A percentile compares a stretch with the other conserved stretches of the same genome.
phyloP scores from a whole-genome alignment of 2,888 invertebrate genomes.

The Drosophila maculinotata region DNA sequence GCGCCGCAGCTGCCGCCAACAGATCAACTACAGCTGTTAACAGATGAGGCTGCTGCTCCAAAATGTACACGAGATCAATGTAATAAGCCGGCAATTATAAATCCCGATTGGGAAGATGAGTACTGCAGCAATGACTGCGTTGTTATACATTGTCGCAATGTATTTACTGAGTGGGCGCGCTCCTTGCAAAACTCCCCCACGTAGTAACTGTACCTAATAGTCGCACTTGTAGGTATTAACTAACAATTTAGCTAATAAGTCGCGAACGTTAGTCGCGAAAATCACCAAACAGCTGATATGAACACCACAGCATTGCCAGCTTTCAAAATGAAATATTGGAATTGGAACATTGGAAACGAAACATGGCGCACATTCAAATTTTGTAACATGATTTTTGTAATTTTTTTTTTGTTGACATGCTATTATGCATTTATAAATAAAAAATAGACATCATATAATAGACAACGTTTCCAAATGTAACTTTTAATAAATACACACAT shows the following conservation, averaged over 20 bases:
- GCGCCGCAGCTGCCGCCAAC: conserved; percentile 22
- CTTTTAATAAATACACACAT: conserved; percentile 80
- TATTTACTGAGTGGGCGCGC: conserved; percentile 85
- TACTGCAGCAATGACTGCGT: conserved; percentile 99
- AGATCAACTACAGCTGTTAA: conserved; percentile 70
- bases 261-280: conserved; percentile 19
- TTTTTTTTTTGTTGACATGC: conserved; percentile 4
- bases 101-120: conserved; percentile 98
- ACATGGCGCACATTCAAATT: conserved; percentile 41
- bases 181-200: conserved; percentile 75
- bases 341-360: conserved; percentile 5
- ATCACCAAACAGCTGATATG: conserved; percentile 42
- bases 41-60: conserved; percentile 79
- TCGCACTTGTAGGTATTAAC: conserved; percentile 46
- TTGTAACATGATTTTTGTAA: not conserved
- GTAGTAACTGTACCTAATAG: conserved; percentile 38
- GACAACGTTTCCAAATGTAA: conserved; percentile 54
- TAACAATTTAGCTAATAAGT: conserved; percentile 43
- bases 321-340: conserved; percentile 16
- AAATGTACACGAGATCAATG: conserved; percentile 96
- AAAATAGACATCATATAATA: conserved; percentile 8
- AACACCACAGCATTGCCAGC: conserved; percentile 46
- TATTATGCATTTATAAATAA: conserved; percentile 24
- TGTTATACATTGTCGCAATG: conserved; percentile 98
- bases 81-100: conserved; percentile 94